Percentiles rank a stretch among this genome's conserved stretches.
phyloP scores from a whole-genome alignment of 2,113 vertebrate genomes.

The Cyrtonyx montezumae region DNA sequence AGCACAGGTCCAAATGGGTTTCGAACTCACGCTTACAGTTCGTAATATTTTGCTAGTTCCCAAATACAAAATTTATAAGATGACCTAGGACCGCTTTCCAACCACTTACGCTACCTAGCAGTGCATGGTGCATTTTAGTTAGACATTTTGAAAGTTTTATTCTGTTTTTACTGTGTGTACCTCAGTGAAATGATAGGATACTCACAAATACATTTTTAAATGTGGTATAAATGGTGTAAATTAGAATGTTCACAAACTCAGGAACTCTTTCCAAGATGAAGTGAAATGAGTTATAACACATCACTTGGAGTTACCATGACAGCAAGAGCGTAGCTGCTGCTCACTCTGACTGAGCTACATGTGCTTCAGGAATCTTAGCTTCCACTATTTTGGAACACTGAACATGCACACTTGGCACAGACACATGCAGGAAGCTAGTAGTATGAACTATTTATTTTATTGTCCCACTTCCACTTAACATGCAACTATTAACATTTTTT shows the following conservation, averaged over 20 bases:
- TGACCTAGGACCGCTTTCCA: background rate
- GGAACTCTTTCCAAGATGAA: background rate
- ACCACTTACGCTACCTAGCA: background rate
- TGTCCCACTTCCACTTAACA: background rate
- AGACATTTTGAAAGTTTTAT: background rate
- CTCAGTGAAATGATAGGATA: background rate
- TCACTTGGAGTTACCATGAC: background rate
- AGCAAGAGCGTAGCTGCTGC: background rate
- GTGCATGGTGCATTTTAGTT: background rate
- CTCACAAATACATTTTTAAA: background rate
- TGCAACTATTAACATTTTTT: background rate
- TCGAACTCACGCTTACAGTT: background rate
- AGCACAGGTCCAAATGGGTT: no score
- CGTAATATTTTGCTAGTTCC: background rate
- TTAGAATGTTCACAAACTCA: background rate
- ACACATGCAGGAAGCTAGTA: background rate
- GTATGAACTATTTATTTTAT: background rate
- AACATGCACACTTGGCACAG: background rate
- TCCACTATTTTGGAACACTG: background rate
- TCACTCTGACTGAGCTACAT: background rate
- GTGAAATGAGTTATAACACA: background rate
- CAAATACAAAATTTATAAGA: background rate
- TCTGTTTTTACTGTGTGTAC: background rate
- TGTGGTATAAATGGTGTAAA: background rate
- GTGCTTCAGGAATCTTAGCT: background rate